Evolutionary conservation across 2,888 invertebrate species (phyloP).

Genomic region (Ectemnius lituratus): DNA sequence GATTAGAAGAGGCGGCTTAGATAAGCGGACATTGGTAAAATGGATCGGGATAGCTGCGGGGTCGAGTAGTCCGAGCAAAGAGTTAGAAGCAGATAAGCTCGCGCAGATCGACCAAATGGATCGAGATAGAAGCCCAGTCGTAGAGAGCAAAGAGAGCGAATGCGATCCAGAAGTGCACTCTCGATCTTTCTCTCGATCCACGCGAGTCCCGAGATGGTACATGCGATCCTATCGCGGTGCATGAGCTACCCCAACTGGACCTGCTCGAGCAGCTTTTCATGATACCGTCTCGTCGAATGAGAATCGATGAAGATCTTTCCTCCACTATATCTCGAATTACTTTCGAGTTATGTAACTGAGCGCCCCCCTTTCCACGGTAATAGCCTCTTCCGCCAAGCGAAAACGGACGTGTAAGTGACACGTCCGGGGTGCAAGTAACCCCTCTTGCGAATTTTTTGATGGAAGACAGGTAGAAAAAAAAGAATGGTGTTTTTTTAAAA

Average conservation of each 20-base stretch:
- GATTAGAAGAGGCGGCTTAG: slow-evolving; percentile 33
- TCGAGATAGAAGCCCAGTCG: slow-evolving; percentile 38
- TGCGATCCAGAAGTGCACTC: slow-evolving; percentile 21
- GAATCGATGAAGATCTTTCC: too few relatives aligned
- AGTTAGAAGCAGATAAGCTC: slow-evolving; percentile 19
- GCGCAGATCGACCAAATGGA: slow-evolving; percentile 47
- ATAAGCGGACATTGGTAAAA: slow-evolving; percentile 48
- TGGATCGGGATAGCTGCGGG: slow-evolving; percentile 28
- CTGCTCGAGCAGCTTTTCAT: too few relatives aligned
- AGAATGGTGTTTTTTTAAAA: too few relatives aligned
- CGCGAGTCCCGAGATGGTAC: slow-evolving; percentile 36
- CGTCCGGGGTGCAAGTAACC: too few relatives aligned
- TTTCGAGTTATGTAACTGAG: too few relatives aligned
- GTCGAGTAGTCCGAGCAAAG: slow-evolving; percentile 9
- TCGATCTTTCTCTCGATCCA: not conserved
- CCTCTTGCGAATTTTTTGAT: too few relatives aligned
- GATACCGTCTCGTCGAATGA: too few relatives aligned
- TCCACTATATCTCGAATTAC: too few relatives aligned
- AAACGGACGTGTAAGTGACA: too few relatives aligned
- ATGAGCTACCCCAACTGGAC: not conserved
- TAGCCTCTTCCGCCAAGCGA: too few relatives aligned
- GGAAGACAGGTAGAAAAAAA: too few relatives aligned
- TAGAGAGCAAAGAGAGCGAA: slow-evolving; percentile 16
- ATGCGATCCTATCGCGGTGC: slow-evolving; percentile 24
- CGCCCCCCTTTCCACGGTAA: too few relatives aligned